Conservation (phyloP, 2,888 invertebrate genomes). For the Entomobrya multifasciata region DNA sequence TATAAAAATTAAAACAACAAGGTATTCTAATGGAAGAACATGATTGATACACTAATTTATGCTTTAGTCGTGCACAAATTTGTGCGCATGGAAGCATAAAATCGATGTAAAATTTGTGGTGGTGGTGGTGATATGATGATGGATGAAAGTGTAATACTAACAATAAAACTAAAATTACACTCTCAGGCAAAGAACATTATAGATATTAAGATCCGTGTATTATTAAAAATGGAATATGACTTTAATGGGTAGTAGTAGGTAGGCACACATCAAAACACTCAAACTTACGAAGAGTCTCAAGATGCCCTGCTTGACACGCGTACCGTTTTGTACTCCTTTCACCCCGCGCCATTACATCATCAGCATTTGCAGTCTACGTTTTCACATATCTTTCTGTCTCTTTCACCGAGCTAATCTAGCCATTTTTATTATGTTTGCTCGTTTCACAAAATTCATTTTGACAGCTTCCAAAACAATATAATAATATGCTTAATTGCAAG, state of each 20-base stretch:
- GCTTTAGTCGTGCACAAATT: slow-evolving; percentile 12
- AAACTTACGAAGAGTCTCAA: neutral
- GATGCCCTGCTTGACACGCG: slow-evolving; percentile 10
- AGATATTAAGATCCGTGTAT: neutral
- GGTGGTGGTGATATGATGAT: slow-evolving; percentile 34
- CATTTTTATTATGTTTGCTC: neutral
- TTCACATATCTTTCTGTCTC: neutral
- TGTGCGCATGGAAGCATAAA: slow-evolving; percentile 53
- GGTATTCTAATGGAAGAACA: slow-evolving; percentile 60
- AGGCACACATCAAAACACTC: neutral
- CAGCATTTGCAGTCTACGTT: neutral
- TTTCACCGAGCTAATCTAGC: neutral
- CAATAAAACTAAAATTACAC: neutral
- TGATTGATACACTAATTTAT: slow-evolving; percentile 53
- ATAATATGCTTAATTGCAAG: neutral
- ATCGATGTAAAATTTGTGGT: slow-evolving; percentile 58
- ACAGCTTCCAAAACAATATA: neutral
- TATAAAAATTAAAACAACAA: neutral
- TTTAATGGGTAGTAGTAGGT: neutral
- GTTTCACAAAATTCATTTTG: neutral
- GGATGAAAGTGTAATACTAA: neutral
- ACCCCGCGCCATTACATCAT: neutral
- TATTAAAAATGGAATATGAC: neutral
- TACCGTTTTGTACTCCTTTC: slow-evolving; percentile 11
- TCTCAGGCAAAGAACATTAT: too few species aligned